A percentile compares a stretch with the other conserved stretches of the same genome.
Conservation (phyloP, 2,113 vertebrate species). For the Otus sunia region DNA sequence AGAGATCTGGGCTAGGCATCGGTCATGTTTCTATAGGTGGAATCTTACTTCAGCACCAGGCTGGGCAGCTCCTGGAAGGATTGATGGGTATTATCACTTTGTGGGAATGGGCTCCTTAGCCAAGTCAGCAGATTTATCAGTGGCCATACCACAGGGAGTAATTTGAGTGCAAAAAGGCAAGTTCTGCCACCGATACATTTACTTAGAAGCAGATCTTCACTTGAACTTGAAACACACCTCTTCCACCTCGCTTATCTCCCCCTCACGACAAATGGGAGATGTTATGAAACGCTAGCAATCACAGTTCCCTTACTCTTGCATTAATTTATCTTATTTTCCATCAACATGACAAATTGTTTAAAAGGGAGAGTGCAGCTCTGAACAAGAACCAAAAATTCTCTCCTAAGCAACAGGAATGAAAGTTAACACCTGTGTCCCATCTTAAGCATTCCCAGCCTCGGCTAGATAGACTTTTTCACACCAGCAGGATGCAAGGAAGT, state of each 20-base stretch:
- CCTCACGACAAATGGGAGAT: not conserved
- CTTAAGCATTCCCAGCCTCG: not conserved
- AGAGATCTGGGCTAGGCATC: not conserved
- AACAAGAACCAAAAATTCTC: not conserved
- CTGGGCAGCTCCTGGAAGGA: not conserved
- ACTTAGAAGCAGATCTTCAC: not conserved
- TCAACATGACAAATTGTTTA: not conserved
- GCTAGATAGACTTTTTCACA: not conserved
- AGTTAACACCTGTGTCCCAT: rapidly evolving
- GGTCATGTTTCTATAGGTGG: rapidly evolving
- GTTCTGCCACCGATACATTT: not conserved
- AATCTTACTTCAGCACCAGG: rapidly evolving
- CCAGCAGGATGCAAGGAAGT: not conserved
- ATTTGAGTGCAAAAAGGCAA: not conserved
- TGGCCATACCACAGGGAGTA: not conserved
- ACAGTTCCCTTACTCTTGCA: not conserved
- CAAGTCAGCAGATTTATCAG: not conserved
- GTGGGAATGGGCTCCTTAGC: not conserved
- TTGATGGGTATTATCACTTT: rapidly evolving
- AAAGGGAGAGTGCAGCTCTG: not conserved
- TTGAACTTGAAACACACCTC: not conserved
- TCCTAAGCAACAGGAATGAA: not conserved
- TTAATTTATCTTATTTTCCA: not conserved
- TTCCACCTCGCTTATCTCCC: not conserved
- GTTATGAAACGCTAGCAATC: not conserved